Evolutionary conservation across 1,140 invertebrate genomes (phyloP).

Genomic region (Danaus plexippus): DNA sequence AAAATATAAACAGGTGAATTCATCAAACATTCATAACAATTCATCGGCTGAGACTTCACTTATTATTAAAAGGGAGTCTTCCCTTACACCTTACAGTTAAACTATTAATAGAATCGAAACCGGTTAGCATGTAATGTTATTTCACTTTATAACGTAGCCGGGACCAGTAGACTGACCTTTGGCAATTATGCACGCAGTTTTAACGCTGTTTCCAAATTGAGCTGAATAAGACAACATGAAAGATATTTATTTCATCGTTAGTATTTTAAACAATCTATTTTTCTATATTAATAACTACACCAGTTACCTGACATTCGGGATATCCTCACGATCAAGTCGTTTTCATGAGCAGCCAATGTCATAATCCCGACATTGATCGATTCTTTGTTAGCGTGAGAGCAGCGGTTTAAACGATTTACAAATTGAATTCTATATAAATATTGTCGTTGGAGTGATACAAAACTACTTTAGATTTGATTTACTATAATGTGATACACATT

Average conservation of each 20-base stretch:
- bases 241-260: not conserved
- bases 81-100: too few species aligned
- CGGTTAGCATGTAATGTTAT: conserved; percentile 20
- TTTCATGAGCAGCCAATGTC: conserved; percentile 26
- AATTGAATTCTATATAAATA: conserved; percentile 10
- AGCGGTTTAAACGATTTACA: conserved; percentile 11
- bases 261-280: not conserved
- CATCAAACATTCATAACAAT: too few species aligned
- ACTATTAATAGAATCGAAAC: conserved; percentile 19
- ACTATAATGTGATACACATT: too few species aligned
- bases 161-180: conserved; percentile 30
- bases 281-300: too few species aligned
- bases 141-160: conserved; percentile 16
- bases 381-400: conserved; percentile 26
- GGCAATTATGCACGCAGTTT: conserved; percentile 27
- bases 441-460: too few species aligned
- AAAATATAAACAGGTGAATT: too few species aligned
- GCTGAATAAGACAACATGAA: not conserved
- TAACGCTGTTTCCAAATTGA: conserved; percentile 6
- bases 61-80: too few species aligned
- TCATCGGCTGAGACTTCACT: too few species aligned
- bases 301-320: conserved; percentile 4
- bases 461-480: too few species aligned
- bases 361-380: conserved; percentile 28
- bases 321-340: conserved; percentile 7